These are phyloP conservation scores for Nipponacmea schrenckii DNA, from an alignment of 2,888 invertebrate species.

Conservation along the genomic window DNA sequence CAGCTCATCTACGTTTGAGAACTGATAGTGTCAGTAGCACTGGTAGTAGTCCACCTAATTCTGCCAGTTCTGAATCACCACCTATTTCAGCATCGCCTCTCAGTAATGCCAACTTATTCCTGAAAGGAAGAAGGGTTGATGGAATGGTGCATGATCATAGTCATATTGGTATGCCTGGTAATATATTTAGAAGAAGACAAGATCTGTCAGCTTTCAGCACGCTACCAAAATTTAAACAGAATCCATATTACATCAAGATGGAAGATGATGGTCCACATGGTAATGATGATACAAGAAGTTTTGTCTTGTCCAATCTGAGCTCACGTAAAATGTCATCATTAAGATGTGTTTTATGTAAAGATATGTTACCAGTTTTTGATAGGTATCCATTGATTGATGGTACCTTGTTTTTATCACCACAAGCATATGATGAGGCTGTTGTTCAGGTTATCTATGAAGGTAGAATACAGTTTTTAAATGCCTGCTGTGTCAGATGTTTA, in stretches of 20 bases:
- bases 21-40: conserved; percentile 67
- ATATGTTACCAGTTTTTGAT: conserved; percentile 91
- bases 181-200: conserved; percentile 88
- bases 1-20: conserved; percentile 43
- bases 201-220: conserved; percentile 83
- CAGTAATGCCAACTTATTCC: conserved; percentile 30
- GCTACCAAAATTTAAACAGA: conserved; percentile 93
- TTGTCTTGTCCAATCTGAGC: conserved; percentile 93
- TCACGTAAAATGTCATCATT: conserved; percentile 89
- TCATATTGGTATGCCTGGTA: conserved; percentile 52
- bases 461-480: conserved; percentile 88
- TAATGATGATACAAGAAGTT: conserved; percentile 96
- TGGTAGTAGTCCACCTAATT: conserved; percentile 66
- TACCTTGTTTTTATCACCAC: conserved; percentile 95
- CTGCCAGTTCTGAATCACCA: conserved; percentile 49
- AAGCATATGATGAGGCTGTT: conserved; percentile 80
- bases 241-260: conserved; percentile 99
- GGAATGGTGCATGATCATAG: conserved; percentile 31
- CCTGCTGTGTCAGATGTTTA: conserved; percentile 89
- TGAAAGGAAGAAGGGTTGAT: conserved; percentile 22
- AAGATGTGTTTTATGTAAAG: conserved; percentile 83
- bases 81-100: conserved; percentile 47
- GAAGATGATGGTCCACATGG: conserved; percentile 98
- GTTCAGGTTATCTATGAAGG: conserved; percentile 74
- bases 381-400: conserved; percentile 97